Base-by-base conservation (phyloP, 2,113 vertebrate species). In the Zosterops hypoxanthus region DNA sequence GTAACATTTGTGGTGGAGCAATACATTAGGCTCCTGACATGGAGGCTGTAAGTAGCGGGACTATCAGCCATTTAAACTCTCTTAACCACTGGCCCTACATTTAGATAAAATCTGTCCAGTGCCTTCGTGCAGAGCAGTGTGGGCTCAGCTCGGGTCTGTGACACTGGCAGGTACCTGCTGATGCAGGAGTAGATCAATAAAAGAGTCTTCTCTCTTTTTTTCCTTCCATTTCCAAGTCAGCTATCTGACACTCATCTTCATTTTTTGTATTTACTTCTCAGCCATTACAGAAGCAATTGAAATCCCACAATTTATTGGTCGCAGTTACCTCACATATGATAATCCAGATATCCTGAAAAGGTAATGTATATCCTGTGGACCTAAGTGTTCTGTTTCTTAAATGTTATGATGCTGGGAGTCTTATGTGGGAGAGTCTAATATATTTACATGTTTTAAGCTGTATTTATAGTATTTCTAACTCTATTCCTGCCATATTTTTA, bases 261-360 rank as follows among this genome's bases (percentile, higher is more conserved):
- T 3, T 49, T 75, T 97, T 42, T 76, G 87, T 29, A 63, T 92
- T 77, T 71, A 16, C 78, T 92, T 90, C 92, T 57, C 96, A 99
- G 99, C 98, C 31, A 98, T 99, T 86, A 99, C 98, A 53, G 99
- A 99, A 96, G 98, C 98, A 94, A 99, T 99, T 24, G 99, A 99
- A 97, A 99, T 99, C n/a, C 99, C 99, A 3, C 99, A 99, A 94
- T 99, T 99, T 70, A 99, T 98, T 12, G 99, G 99, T 46, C 98
- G 99, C 86, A 99, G 99, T 96, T 99, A 99, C 95, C 98, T 99
- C 90, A 98, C 94, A 0, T 99, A 99, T 5, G 98, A 99, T 93
- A 98, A 97, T 83, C 98, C 98, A 80, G 98, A 99, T 59, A 99
- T 99, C 92, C 98, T 99, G 53, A 99, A 99, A 98, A 98, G 99